These are phyloP conservation scores for Ondatra zibethicus DNA, from an alignment of 2,113 vertebrate genomes.

Conservation along the genomic window DNA sequence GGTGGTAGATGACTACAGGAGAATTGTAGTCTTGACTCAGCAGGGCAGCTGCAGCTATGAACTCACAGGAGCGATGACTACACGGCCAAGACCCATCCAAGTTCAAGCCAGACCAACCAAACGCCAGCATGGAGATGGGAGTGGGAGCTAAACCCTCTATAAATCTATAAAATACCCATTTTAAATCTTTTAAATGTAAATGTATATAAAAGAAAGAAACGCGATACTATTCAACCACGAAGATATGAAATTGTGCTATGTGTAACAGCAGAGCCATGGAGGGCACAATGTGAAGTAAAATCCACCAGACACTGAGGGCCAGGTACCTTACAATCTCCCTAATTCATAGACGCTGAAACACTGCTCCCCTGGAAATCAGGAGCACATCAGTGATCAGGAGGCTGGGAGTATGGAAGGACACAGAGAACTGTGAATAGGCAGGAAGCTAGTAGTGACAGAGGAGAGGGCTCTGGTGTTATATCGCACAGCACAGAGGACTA, in stretches of 20 bases:
- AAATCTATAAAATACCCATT: background rate
- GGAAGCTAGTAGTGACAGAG: background rate
- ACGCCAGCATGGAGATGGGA: background rate
- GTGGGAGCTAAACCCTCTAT: background rate
- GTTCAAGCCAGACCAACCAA: background rate
- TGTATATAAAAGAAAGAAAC: background rate
- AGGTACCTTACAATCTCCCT: no score
- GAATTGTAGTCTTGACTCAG: background rate
- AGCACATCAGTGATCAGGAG: background rate
- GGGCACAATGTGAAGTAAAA: background rate
- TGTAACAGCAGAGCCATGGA: background rate
- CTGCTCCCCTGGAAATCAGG: no score
- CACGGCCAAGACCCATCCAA: rapidly evolving
- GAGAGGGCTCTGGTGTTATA: background rate
- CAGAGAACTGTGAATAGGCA: no score
- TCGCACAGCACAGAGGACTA: background rate
- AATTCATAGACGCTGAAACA: background rate
- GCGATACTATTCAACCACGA: background rate
- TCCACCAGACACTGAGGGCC: background rate
- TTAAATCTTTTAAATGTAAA: background rate
- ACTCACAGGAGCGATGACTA: background rate
- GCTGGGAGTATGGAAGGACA: no score
- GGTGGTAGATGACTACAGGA: no score
- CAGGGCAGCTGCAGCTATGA: background rate
- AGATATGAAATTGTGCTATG: background rate